These are phyloP conservation scores for Tetramorium alpestre DNA, from an alignment of 1,140 invertebrate genomes.

Conservation along the genomic window DNA sequence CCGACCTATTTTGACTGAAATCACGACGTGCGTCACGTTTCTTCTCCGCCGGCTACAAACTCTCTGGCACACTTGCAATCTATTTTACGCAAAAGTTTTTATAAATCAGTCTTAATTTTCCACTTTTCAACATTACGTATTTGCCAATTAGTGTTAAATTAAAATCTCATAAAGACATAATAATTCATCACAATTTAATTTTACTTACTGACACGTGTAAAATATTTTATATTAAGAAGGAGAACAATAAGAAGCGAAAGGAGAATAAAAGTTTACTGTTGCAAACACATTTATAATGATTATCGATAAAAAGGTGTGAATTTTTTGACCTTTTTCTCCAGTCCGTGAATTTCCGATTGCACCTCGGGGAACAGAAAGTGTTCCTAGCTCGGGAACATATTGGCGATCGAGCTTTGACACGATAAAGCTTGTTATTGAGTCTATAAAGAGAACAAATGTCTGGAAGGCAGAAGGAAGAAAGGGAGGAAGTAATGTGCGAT, in stretches of 20 bases:
- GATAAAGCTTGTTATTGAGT: slow-evolving; percentile 41
- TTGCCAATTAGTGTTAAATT: neutral
- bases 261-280: no score
- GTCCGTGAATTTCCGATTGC: neutral
- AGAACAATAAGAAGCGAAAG: neutral
- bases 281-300: neutral
- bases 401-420: slow-evolving; percentile 6
- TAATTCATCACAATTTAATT: neutral
- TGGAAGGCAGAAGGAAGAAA: neutral
- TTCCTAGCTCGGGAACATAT: neutral
- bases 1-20: neutral
- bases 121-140: neutral
- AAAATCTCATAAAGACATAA: neutral
- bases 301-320: neutral
- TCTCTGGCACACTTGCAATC: neutral
- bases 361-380: neutral
- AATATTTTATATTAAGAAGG: neutral
- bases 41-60: neutral
- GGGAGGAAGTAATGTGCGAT: slow-evolving; percentile 25
- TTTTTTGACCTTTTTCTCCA: neutral
- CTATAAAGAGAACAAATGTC: slow-evolving; percentile 42
- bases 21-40: neutral
- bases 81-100: neutral
- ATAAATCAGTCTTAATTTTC: neutral
- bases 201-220: neutral